phyloP scores from a whole-genome alignment of 2,113 vertebrate species.

The Dissostichus mawsoni region DNA sequence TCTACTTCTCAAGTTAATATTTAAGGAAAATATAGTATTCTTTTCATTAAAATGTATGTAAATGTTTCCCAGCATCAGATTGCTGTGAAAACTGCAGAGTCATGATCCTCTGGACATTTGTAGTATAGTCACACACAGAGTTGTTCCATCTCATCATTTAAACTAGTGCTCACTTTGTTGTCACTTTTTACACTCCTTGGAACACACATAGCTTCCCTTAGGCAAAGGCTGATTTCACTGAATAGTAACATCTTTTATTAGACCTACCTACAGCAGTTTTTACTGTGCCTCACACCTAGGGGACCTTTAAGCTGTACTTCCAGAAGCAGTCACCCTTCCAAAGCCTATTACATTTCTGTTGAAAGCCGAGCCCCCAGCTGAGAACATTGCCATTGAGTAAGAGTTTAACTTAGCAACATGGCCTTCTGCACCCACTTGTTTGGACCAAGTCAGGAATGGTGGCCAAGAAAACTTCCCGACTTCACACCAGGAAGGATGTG shows the following conservation, averaged over 20 bases:
- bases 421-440: conserved; percentile 59
- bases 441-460: conserved; percentile 56
- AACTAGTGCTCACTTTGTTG: conserved; percentile 21
- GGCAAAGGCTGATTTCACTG: conserved; percentile 56
- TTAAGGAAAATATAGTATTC: conserved; percentile 6
- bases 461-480: conserved; percentile 57
- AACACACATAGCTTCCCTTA: conserved; percentile 44
- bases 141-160: conserved; percentile 23
- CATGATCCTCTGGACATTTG: conserved; percentile 23
- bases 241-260: conserved; percentile 64
- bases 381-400: conserved; percentile 45
- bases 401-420: conserved; percentile 44
- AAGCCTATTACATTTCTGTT: conserved; percentile 52
- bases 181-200: conserved; percentile 42
- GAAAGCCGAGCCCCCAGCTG: conserved; percentile 42
- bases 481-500: conserved; percentile 70
- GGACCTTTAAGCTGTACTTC: conserved; percentile 40
- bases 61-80: background rate
- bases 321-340: conserved; percentile 43
- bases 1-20: background rate
- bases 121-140: conserved; percentile 31
- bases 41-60: conserved; percentile 2
- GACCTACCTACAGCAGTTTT: conserved; percentile 61
- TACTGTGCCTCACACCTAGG: conserved; percentile 49
- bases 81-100: background rate